Evolutionary conservation across 2,888 invertebrate genomes (phyloP).

Genomic region (Bunonema sp.): DNA sequence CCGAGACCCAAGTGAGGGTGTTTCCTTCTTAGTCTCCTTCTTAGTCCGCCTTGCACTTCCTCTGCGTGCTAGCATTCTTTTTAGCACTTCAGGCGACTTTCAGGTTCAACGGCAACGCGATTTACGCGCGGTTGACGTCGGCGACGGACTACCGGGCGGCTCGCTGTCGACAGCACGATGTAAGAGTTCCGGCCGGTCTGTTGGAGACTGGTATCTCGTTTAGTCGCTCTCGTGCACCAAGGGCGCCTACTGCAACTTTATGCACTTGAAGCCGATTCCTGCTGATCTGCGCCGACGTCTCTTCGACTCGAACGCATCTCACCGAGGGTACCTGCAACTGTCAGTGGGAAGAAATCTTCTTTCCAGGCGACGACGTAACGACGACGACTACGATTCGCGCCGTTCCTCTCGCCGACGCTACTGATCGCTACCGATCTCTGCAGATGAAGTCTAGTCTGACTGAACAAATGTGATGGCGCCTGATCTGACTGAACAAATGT

Average conservation of each 20-base stretch:
- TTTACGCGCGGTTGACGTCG: conserved; percentile 91
- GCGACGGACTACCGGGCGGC: conserved; percentile 98
- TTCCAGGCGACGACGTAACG: too few species aligned
- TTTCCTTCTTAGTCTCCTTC: neutral
- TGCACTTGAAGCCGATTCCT: conserved; percentile 68
- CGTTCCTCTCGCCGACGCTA: too few species aligned
- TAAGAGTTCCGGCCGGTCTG: conserved; percentile 63
- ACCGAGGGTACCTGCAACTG: too few species aligned
- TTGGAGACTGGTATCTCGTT: too few species aligned
- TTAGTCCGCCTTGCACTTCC: neutral
- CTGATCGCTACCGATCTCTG: too few species aligned
- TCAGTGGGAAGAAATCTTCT: too few species aligned
- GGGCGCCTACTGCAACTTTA: conserved; percentile 98
- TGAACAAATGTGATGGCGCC: too few species aligned
- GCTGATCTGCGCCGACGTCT: conserved; percentile 6
- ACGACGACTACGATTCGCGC: too few species aligned
- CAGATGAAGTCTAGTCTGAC: too few species aligned
- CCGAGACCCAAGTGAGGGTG: neutral
- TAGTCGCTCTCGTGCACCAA: too few species aligned
- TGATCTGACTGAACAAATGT: too few species aligned
- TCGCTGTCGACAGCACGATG: conserved; percentile 96
- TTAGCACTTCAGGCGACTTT: neutral
- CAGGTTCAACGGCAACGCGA: conserved; percentile 74
- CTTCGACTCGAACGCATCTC: too few species aligned
- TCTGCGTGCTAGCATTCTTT: neutral